Base-by-base conservation (phyloP, 2,888 invertebrate species). In the Nasonovia ribisnigri region DNA sequence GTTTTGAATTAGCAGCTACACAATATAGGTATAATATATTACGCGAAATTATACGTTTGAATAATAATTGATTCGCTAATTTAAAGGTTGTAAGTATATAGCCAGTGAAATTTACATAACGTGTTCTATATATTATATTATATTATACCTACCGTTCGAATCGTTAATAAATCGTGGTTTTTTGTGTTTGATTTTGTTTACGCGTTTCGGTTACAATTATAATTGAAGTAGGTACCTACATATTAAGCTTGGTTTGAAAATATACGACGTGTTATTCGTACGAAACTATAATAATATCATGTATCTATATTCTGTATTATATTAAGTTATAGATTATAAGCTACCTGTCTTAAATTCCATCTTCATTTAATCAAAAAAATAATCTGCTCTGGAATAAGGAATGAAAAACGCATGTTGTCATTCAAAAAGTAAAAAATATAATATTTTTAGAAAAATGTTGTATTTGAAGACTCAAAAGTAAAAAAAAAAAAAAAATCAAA, bases 11-110 rank as follows among this genome's bases (percentile, higher is more conserved):
- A 84, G 84, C 29, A 51, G 16, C 26, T 20, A 77, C 46, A 94
- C 36, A 88, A 94, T 60, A 94, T 94, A 57, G 26, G 57, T 57
- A 67, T 43, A 43, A 84, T 84, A 84, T 29, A 54, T 24, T 54
- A 84, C 46, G 51, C 29, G 84, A 91, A 91, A 54, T 51, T 51
- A n/a, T n/a, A 84, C 84, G 54, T 91, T 84, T 54, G 54, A 91
- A 91, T 91, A 90, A 36, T 67, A 91, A 84, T 84, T 57, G 51
- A 26, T 84, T 57, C 3, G 43, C 91, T 84, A 84, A 91, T 91
- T 91, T 91, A 54, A 91, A 84, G 54, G 26, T 84, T 84, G 36
- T 91, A 16, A 13, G 46, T 48, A 77, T 42, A 48, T 5, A 51
- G 42, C 29, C 16, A 20, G 20, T 84, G 29, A 51, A 91, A 91